Conservation (phyloP, 2,888 invertebrate genomes). For the Coronaproctus castanopsis region DNA sequence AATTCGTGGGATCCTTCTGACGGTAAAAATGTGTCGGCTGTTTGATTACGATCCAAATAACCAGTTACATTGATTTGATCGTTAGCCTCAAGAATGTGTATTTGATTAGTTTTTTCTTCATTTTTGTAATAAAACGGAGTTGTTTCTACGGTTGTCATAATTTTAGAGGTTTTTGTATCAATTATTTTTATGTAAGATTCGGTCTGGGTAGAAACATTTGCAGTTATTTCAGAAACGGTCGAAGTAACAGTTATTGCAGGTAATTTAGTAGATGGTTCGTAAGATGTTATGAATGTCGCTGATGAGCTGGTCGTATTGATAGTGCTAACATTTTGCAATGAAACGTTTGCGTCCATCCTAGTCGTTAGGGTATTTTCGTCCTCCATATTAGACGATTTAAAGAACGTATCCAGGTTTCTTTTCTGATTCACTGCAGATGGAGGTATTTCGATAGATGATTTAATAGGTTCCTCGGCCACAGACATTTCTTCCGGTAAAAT, state of each 20-base stretch:
- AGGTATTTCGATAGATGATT: slow-evolving; percentile 14
- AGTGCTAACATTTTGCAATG: not conserved
- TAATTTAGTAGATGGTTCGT: too few species aligned
- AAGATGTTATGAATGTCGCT: not conserved
- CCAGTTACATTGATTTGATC: not conserved
- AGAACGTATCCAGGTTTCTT: too few species aligned
- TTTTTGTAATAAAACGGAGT: too few species aligned
- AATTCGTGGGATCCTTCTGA: slow-evolving; percentile 17
- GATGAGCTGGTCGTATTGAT: not conserved
- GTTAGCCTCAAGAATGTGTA: not conserved
- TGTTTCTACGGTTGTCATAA: too few species aligned
- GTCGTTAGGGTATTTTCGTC: too few species aligned
- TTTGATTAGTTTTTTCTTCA: slow-evolving; percentile 1
- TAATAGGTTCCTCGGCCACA: slow-evolving; percentile 19
- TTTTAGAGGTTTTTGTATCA: too few species aligned
- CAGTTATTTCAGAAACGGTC: slow-evolving; percentile 7
- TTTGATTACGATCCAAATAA: not conserved
- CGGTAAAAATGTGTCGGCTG: not conserved
- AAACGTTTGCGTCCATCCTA: too few species aligned
- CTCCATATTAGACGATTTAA: too few species aligned
- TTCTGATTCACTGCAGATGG: too few species aligned
- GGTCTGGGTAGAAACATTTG: slow-evolving; percentile 3
- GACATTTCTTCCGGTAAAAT: slow-evolving; percentile 19
- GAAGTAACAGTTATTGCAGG: too few species aligned
- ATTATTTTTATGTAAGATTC: not conserved